A percentile compares a stretch with the other conserved stretches of the same genome.
These are phyloP conservation scores for Caenorhabditis zanzibari DNA, from an alignment of 2,888 invertebrate species.

Conservation along the genomic window DNA sequence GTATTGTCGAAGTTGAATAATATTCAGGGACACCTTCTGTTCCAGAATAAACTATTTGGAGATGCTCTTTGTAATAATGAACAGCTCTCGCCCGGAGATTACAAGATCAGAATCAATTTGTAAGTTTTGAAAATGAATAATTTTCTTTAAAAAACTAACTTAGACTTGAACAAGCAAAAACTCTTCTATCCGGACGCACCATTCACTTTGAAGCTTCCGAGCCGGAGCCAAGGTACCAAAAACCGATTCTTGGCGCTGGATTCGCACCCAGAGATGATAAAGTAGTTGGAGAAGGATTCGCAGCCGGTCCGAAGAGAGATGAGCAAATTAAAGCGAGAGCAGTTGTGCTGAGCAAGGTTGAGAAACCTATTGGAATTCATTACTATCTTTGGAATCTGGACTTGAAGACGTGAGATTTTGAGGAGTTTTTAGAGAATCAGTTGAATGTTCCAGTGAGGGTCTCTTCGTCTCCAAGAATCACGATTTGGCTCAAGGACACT, in stretches of 20 bases:
- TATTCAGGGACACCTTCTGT: background rate
- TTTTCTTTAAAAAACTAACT: background rate
- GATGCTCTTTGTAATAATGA: constrained; percentile 1
- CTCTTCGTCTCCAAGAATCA: constrained; percentile 21
- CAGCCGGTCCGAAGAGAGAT: background rate
- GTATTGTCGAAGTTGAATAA: constrained; percentile 2
- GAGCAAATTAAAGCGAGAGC: constrained; percentile 1
- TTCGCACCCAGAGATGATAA: background rate
- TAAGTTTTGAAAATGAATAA: background rate
- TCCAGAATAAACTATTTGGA: constrained; percentile 23
- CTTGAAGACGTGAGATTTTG: constrained; percentile 13
- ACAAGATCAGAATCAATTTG: constrained; percentile 27
- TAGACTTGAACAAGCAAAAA: constrained; percentile 5
- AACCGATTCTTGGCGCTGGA: constrained; percentile 6
- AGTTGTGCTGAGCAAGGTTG: constrained; percentile 23
- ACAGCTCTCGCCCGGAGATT: constrained; percentile 4
- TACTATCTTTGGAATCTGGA: constrained; percentile 45
- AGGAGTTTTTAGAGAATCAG: too few species aligned
- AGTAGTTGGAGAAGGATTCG: constrained; percentile 23
- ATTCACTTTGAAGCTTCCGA: constrained; percentile 25
- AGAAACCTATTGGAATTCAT: constrained; percentile 21
- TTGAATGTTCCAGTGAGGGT: constrained; percentile 29
- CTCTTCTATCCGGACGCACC: background rate
- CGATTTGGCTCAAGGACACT: constrained; percentile 14
- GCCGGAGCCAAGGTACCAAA: background rate